Conservation (phyloP, 2,113 vertebrate genomes). For the Leptocoma aspasia region DNA sequence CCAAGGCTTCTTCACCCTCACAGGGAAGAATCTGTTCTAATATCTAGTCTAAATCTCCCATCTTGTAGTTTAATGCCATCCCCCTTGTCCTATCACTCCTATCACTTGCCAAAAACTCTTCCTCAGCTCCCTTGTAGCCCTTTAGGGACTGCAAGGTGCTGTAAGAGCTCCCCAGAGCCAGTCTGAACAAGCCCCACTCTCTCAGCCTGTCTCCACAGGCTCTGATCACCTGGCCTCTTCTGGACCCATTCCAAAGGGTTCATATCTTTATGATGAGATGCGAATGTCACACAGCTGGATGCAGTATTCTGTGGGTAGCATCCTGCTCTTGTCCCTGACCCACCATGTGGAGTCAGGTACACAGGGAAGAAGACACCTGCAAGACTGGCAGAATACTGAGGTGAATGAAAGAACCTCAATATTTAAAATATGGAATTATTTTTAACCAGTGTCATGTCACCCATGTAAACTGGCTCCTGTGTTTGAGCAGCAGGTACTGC, state of each 20-base stretch:
- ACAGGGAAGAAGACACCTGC: neutral
- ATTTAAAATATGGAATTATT: neutral
- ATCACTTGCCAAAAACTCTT: neutral
- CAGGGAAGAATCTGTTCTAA: neutral
- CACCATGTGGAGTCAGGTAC: rapidly evolving
- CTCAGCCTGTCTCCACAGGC: neutral
- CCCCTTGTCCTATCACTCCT: too few relatives aligned
- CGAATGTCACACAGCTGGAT: neutral
- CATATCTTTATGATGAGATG: neutral
- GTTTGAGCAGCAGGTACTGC: neutral
- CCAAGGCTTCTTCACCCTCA: neutral
- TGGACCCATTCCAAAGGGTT: rapidly evolving
- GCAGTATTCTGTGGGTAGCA: neutral
- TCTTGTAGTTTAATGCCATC: neutral
- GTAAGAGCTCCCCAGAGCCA: neutral
- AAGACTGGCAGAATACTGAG: neutral
- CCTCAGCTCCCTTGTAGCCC: too few relatives aligned
- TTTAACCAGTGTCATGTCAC: neutral
- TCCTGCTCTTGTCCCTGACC: neutral
- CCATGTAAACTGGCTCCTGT: rapidly evolving
- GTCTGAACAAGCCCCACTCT: neutral
- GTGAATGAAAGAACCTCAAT: neutral
- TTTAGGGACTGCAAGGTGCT: neutral
- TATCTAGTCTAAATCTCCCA: neutral
- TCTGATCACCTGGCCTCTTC: neutral